These are phyloP conservation scores for Molossus alvarezi DNA, from an alignment of 2,797 vertebrate genomes.

Conservation along the genomic window DNA sequence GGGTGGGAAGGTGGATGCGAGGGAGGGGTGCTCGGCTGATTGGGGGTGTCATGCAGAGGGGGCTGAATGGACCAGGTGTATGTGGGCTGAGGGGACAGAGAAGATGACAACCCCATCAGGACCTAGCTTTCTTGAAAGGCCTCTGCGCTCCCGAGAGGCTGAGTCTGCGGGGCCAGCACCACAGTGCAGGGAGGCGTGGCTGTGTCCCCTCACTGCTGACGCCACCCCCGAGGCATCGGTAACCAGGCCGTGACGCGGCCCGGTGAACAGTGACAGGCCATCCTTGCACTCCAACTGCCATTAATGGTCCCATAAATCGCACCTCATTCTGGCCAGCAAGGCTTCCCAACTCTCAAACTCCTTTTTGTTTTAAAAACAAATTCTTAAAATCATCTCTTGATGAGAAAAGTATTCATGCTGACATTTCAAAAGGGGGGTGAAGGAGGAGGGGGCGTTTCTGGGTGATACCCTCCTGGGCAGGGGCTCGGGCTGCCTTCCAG, in stretches of 20 bases:
- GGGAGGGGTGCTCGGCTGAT: fast-evolving
- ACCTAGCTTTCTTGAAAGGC: not conserved
- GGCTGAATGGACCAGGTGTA: not conserved
- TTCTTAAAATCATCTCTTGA: not conserved
- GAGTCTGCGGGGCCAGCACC: fast-evolving
- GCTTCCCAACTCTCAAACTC: not conserved
- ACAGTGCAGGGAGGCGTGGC: no score
- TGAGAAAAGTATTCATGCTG: conserved; percentile 8
- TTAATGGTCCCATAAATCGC: conserved; percentile 41
- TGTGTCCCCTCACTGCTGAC: not conserved
- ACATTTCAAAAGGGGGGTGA: not conserved
- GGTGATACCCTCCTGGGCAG: no score
- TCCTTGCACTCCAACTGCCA: not conserved
- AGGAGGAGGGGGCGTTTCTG: not conserved
- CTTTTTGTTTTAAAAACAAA: conserved; percentile 70
- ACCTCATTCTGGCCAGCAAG: not conserved
- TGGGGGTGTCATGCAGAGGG: fast-evolving
- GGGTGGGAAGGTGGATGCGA: not conserved
- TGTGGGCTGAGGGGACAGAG: not conserved
- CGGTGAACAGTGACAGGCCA: not conserved
- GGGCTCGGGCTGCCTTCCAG: not conserved
- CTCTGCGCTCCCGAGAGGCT: not conserved
- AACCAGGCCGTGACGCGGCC: not conserved
- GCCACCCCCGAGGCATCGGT: not conserved
- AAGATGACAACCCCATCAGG: not conserved